Conservation (phyloP, 2,113 vertebrate genomes). For the Gallinago jamesoni region DNA sequence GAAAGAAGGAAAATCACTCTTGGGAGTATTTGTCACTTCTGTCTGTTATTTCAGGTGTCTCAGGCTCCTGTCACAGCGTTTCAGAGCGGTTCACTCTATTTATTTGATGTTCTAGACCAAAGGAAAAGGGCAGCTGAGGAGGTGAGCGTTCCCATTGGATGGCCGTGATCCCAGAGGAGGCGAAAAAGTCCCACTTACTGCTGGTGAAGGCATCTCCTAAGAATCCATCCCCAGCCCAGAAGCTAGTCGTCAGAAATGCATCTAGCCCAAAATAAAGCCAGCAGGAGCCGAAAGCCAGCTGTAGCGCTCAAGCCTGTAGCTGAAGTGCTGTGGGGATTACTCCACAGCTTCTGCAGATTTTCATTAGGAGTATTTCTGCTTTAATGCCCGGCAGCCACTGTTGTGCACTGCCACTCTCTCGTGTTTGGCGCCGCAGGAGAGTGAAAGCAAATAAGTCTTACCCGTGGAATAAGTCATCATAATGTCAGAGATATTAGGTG, state of each 20-base stretch:
- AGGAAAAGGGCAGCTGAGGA: background rate
- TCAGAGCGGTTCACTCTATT: background rate
- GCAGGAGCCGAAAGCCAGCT: background rate
- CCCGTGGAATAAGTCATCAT: slow-evolving; percentile 15
- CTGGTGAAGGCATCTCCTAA: background rate
- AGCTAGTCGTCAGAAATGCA: background rate
- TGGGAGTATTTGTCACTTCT: slow-evolving; percentile 19
- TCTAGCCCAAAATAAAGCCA: background rate
- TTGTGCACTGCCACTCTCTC: background rate
- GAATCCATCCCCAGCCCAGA: background rate
- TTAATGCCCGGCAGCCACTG: background rate
- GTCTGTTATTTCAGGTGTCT: slow-evolving; percentile 15
- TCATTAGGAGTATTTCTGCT: background rate
- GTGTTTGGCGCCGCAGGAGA: background rate
- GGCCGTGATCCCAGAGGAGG: background rate
- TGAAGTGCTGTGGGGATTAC: background rate
- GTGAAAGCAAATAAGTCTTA: background rate
- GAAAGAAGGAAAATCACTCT: background rate
- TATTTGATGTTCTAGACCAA: background rate
- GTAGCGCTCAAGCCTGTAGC: background rate
- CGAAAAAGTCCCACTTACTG: background rate
- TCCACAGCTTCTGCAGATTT: background rate
- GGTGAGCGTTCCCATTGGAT: background rate
- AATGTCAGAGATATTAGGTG: background rate
- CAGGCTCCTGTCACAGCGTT: background rate